Evolutionary conservation across 2,113 vertebrate species (phyloP), one percentile per base, ranked within the genome.

Genomic region (Neopipo cinnamomea): DNA sequence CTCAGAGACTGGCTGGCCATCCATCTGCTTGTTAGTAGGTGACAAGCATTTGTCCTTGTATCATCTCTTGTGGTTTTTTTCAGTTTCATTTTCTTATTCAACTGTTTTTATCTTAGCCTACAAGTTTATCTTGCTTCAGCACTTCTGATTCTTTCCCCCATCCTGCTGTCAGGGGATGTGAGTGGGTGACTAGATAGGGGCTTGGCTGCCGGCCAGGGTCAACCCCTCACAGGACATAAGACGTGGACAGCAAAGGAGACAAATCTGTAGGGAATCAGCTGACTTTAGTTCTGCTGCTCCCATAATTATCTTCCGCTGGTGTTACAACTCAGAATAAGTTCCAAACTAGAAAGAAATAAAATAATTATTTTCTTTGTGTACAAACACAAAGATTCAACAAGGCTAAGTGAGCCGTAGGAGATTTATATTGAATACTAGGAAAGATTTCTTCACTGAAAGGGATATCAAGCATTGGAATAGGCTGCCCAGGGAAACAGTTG

Each of bases 131-230:
- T 80, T 71, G 35, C 58, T 76, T 76, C 52, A 88, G 8, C 25
- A 27, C 10, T 84, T 88, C 33, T 72, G 39, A 59, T 87, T 79
- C 37, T 67, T 23, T 20, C 37, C 18, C 27, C 31, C 39, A 62
- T 55, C 12, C 41, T 35, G 14, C 17, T 80, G 50, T 30, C 53
- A 28, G 52, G 24, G 11, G 24, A n/a, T 41, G 14, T 17, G n/a
- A 79, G 11, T 28, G 44, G 31, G 15, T 65, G 33, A 41, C 39
- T 37, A 74, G 6, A 65, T 12, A 12, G 8, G 18, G 11, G 9
- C n/a, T 55, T 19, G 55, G 35, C 13, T 65, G 39, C 18, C 0
- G 0, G 19, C 41, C 23, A 4, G 14, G 12, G 9, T 47, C 47
- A 88, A 8, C 17, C 35, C 30, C 41, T 28, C 41, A 75, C 37